Evolutionary conservation across 1,140 invertebrate species (phyloP), one percentile per base, ranked within the genome.

Genomic region (Aphaenogaster floridana): DNA sequence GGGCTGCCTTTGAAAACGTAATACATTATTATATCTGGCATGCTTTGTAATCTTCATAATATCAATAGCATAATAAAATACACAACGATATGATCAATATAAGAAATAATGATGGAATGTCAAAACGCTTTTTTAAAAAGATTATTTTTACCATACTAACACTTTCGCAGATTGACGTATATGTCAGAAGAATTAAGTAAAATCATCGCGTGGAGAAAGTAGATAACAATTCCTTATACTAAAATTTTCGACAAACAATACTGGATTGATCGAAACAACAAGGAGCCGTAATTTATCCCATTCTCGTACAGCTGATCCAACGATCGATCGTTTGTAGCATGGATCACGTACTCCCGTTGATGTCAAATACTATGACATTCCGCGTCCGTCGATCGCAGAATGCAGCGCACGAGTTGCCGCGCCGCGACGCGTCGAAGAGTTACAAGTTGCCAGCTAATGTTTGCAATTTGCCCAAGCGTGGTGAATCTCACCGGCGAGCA

Each of bases 361-460:
- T 48, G 28, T 66, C 39, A 54, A 69, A 64, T 54, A 77, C 57
- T 79, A 61, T 11, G 54, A 42, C 79, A 69, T 76, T 89, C 72
- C 50, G 17, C 39, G 66, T 17, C 3, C 39, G 42, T 76, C 57
- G 45, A 66, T 66, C 59, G 48, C 52, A 28, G 54, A 7, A 64
- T 59, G 36, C 69, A 52, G 50, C 13, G 78, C 63, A n/a, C 21
- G 59, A 61, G 28, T 42, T 50, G n/a, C 9, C 59, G 59, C 63
- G 48, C n/a, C 50, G 64, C 78, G 45, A 81, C 78, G 64, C 87
- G 88, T 50, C 80, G 84, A 93, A 91, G 88, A 93, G 91, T 93
- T 93, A 90, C 93, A 93, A 94, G 91, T 92, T 93, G 92, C 91
- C 91, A 92, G 91, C 90, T 92, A 94, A 93, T 94, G 92, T 94